phyloP scores from a whole-genome alignment of 1,140 invertebrate genomes.

The Mercenaria mercenaria region DNA sequence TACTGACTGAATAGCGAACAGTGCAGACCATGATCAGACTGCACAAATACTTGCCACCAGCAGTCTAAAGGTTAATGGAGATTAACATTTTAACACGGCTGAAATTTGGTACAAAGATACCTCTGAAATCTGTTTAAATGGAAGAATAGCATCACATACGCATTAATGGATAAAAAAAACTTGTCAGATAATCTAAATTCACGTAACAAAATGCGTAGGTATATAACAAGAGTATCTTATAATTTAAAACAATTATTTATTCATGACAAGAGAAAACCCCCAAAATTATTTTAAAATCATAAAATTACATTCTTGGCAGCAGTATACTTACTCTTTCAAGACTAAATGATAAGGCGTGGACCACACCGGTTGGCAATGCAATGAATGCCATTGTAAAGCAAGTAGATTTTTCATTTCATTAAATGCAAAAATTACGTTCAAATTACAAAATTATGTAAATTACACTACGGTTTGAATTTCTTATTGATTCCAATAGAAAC shows the following conservation, averaged over 20 bases:
- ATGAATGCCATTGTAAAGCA: not conserved
- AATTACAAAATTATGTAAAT: slow-evolving; percentile 25
- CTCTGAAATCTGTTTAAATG: no score
- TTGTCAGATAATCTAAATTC: no score
- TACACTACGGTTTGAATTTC: not conserved
- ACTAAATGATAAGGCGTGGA: not conserved
- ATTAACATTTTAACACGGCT: not conserved
- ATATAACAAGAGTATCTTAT: no score
- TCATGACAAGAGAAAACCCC: not conserved
- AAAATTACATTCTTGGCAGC: slow-evolving; percentile 18
- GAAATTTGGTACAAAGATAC: no score
- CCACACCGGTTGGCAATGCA: not conserved
- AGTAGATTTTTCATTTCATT: not conserved
- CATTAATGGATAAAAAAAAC: no score
- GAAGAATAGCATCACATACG: no score
- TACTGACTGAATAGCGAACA: no score
- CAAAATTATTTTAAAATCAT: not conserved
- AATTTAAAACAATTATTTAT: not conserved
- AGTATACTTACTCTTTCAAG: not conserved
- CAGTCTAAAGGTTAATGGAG: no score
- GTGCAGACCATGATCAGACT: no score
- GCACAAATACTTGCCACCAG: no score
- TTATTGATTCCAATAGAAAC: not conserved
- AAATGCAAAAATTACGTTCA: not conserved
- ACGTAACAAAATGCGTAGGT: no score